Evolutionary conservation across 2,113 vertebrate genomes (phyloP).

Genomic region (Quiscalus mexicanus): DNA sequence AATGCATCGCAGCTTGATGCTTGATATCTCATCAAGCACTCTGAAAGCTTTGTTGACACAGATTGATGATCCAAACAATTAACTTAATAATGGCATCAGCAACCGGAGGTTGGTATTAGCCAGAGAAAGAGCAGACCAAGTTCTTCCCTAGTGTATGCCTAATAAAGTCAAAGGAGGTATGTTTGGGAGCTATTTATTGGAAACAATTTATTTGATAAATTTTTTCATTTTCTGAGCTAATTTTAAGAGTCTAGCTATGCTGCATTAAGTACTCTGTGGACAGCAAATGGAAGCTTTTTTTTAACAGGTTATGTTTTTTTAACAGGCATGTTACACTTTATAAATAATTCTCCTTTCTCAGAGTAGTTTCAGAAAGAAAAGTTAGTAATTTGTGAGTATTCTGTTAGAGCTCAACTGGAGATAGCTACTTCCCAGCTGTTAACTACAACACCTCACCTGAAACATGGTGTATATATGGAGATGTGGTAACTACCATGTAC

Average conservation of each 20-base stretch:
- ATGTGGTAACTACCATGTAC: neutral
- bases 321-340: neutral
- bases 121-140: neutral
- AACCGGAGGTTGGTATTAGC: slow-evolving; percentile 20
- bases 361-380: neutral
- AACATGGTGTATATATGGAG: neutral
- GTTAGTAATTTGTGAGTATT: neutral
- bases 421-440: neutral
- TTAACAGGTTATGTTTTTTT: neutral
- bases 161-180: neutral
- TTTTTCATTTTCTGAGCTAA: neutral
- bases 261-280: neutral
- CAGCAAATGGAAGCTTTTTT: neutral
- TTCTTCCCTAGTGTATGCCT: neutral
- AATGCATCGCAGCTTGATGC: slow-evolving; percentile 75
- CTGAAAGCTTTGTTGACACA: slow-evolving; percentile 71
- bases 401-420: neutral
- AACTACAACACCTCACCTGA: neutral
- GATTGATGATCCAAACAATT: slow-evolving; percentile 75
- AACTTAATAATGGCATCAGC: slow-evolving; percentile 69
- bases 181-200: neutral
- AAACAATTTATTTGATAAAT: neutral
- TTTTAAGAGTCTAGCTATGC: neutral
- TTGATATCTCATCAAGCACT: slow-evolving; percentile 68
- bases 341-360: neutral